These are phyloP conservation scores for Boloria euphrosyne DNA, from an alignment of 2,888 invertebrate genomes.

Conservation along the genomic window DNA sequence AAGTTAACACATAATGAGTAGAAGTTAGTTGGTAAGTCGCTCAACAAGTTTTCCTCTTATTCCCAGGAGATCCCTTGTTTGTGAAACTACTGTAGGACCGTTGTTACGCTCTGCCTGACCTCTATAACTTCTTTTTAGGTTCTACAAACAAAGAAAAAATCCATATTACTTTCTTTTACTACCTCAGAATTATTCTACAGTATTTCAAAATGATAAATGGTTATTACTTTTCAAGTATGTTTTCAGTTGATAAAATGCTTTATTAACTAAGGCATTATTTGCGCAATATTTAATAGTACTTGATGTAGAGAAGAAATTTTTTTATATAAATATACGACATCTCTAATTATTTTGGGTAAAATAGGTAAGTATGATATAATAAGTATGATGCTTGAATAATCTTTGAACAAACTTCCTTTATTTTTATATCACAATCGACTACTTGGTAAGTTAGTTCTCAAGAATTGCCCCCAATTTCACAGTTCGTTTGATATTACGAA, in stretches of 20 bases:
- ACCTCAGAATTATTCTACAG: constrained; percentile 1
- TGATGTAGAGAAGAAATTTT: background rate
- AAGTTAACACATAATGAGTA: constrained; percentile 47
- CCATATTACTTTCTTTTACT: constrained; percentile 3
- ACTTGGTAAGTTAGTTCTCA: constrained; percentile 32
- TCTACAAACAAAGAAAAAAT: constrained; percentile 25
- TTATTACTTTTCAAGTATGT: background rate
- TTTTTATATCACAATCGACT: constrained; percentile 27
- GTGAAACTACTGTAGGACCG: constrained; percentile 44
- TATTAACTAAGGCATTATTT: too few species aligned
- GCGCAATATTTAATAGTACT: too few species aligned
- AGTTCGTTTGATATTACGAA: constrained; percentile 35
- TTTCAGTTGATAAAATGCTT: too few species aligned
- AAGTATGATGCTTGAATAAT: background rate
- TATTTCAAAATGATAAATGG: background rate
- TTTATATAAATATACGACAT: background rate
- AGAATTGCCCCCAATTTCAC: constrained; percentile 37
- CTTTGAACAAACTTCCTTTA: constrained; percentile 23
- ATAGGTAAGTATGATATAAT: background rate
- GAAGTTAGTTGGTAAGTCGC: constrained; percentile 46
- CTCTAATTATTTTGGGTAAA: background rate
- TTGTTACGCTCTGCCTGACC: constrained; percentile 41
- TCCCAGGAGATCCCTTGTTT: constrained; percentile 44
- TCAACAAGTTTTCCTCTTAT: constrained; percentile 43
- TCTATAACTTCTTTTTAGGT: constrained; percentile 40